A percentile compares a stretch with the other conserved stretches of the same genome.
These are phyloP conservation scores for Rhinatrema bivittatum DNA, from an alignment of 2,797 vertebrate genomes.

Conservation along the genomic window DNA sequence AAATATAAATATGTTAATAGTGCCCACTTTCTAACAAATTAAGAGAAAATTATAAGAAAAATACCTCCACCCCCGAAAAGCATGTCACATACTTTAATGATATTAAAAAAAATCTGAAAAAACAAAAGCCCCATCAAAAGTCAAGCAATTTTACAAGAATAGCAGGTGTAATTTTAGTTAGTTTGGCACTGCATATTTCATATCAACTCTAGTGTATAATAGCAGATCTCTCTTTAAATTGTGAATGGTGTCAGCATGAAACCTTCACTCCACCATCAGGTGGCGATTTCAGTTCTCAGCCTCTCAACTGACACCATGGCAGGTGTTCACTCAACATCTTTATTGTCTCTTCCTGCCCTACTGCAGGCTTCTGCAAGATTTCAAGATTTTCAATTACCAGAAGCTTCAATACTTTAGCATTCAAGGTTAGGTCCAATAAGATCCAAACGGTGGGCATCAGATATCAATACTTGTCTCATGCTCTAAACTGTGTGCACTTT, in stretches of 20 bases:
- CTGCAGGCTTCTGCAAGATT: slow-evolving; percentile 15
- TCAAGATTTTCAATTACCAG: slow-evolving; percentile 21
- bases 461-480: too few relatives aligned
- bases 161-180: slow-evolving; percentile 31
- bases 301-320: slow-evolving; percentile 54
- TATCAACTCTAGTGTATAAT: slow-evolving; percentile 32
- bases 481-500: too few relatives aligned
- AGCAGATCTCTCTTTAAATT: slow-evolving; percentile 31
- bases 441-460: too few relatives aligned
- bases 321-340: slow-evolving; percentile 52
- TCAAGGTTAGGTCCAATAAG: slow-evolving; percentile 6
- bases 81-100: too few relatives aligned
- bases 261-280: slow-evolving; percentile 32
- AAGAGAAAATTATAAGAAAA: too few relatives aligned
- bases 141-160: slow-evolving; percentile 19
- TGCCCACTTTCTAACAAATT: too few relatives aligned
- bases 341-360: slow-evolving; percentile 39
- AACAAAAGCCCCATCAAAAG: slow-evolving; percentile 16
- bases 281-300: slow-evolving; percentile 43
- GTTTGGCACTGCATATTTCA: slow-evolving; percentile 28
- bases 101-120: slow-evolving; percentile 6
- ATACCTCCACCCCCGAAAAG: too few relatives aligned
- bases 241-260: slow-evolving; percentile 30
- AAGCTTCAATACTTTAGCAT: slow-evolving; percentile 20
- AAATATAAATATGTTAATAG: too few relatives aligned